Percentiles rank a stretch among this genome's conserved stretches.
Conservation (phyloP, 53 echinoderm and acorn worm genomes). For the Luidia sarsii region DNA sequence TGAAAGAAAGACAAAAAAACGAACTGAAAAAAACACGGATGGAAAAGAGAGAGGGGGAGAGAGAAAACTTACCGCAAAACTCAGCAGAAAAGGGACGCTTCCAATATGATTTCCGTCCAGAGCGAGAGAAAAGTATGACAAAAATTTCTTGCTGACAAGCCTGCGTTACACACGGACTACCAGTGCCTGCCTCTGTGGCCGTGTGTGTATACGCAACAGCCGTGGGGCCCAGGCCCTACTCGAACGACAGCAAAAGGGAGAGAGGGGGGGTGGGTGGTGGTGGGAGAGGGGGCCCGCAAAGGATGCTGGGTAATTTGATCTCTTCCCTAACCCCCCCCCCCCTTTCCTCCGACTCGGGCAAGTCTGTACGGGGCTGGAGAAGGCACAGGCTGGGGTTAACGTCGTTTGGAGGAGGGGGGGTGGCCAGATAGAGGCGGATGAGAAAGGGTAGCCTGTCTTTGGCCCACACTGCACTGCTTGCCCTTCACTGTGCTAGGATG, state of each 20-base stretch:
- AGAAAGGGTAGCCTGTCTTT: too few species aligned
- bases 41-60: neutral
- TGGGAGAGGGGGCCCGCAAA: conserved; percentile 36
- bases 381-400: too few species aligned
- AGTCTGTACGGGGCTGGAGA: neutral
- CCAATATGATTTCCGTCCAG: conserved; percentile 51
- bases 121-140: conserved; percentile 57
- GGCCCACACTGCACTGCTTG: too few species aligned
- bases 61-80: conserved; percentile 35
- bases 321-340: too few species aligned
- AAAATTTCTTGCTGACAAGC: conserved; percentile 40
- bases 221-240: conserved; percentile 35
- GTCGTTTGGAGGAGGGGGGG: too few species aligned
- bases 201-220: conserved; percentile 20
- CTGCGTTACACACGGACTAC: conserved; percentile 13
- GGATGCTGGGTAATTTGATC: conserved; percentile 54
- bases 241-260: too few species aligned
- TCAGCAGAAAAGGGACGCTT: conserved; percentile 23
- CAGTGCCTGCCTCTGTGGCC: conserved; percentile 16
- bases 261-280: too few species aligned
- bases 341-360: conserved; percentile 1
- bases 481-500: too few species aligned
- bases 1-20: too few species aligned
- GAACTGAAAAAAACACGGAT: neutral
- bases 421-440: too few species aligned